Evolutionary conservation across 2,797 vertebrate genomes (phyloP).

Genomic region (Carcharodon carcharias): DNA sequence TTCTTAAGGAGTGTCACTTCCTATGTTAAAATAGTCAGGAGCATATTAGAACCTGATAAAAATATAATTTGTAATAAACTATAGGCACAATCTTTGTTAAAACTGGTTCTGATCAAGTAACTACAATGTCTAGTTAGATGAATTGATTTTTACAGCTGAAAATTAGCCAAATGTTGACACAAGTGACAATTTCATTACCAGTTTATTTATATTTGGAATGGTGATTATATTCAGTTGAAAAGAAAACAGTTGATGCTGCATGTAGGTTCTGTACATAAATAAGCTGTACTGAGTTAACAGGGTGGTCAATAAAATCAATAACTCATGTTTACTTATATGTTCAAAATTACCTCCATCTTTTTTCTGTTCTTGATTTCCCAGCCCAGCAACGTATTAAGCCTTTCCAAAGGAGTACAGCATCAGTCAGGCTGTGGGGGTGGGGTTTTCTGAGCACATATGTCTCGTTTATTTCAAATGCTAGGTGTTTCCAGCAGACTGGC

Average conservation of each 20-base stretch:
- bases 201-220: conserved; percentile 31
- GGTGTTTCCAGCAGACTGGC: neutral
- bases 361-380: conserved; percentile 33
- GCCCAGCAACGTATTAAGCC: neutral
- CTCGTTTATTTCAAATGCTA: neutral
- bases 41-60: neutral
- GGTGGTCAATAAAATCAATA: conserved; percentile 71
- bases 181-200: conserved; percentile 34
- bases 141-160: conserved; percentile 30
- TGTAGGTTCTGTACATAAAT: conserved; percentile 61
- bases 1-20: neutral
- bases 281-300: conserved; percentile 70
- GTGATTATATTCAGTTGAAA: conserved; percentile 32
- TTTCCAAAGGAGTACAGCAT: neutral
- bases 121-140: neutral
- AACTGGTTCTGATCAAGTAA: neutral
- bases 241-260: conserved; percentile 16
- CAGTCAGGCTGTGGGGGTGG: neutral
- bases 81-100: neutral
- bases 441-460: neutral
- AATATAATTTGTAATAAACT: neutral
- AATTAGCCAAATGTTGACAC: conserved; percentile 24
- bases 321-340: conserved; percentile 65
- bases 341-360: conserved; percentile 60
- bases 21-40: neutral